Evolutionary conservation across 1,140 invertebrate species (phyloP).

Genomic region (Aphidius gifuensis): DNA sequence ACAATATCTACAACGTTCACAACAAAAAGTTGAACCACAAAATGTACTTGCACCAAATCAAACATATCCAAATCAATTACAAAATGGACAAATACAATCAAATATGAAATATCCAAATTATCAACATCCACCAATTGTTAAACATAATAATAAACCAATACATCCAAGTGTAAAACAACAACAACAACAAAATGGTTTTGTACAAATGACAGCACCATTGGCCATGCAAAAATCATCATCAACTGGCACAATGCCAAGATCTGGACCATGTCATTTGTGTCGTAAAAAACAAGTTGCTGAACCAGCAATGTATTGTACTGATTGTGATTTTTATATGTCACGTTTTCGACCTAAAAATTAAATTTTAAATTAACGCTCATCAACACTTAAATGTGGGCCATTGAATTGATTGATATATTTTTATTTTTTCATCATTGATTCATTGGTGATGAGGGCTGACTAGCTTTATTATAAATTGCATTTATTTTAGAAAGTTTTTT

Average conservation of each 20-base stretch:
- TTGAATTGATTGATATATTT: background rate
- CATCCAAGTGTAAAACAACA: conserved; percentile 64
- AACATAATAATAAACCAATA: conserved; percentile 59
- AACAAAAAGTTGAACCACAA: conserved; percentile 41
- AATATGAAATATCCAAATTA: conserved; percentile 59
- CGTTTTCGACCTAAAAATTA: conserved; percentile 67
- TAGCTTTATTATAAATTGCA: no score
- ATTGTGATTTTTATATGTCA: conserved; percentile 90
- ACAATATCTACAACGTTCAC: conserved; percentile 34
- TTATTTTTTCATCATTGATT: background rate
- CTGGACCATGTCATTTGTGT: conserved; percentile 74
- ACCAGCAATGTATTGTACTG: conserved; percentile 76
- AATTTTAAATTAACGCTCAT: conserved; percentile 15
- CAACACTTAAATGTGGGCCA: background rate
- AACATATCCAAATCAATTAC: conserved; percentile 49
- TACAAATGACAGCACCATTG: conserved; percentile 23
- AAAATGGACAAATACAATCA: conserved; percentile 46
- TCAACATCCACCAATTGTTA: conserved; percentile 56
- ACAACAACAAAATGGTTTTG: conserved; percentile 49
- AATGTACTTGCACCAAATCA: conserved; percentile 40
- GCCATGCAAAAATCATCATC: conserved; percentile 42
- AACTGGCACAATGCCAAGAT: conserved; percentile 51
- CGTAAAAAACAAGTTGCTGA: conserved; percentile 75
- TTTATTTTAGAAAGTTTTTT: no score
- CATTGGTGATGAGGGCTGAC: background rate